Evolutionary conservation across 2,113 vertebrate genomes (phyloP).

Genomic region (Pygoscelis antarcticus): DNA sequence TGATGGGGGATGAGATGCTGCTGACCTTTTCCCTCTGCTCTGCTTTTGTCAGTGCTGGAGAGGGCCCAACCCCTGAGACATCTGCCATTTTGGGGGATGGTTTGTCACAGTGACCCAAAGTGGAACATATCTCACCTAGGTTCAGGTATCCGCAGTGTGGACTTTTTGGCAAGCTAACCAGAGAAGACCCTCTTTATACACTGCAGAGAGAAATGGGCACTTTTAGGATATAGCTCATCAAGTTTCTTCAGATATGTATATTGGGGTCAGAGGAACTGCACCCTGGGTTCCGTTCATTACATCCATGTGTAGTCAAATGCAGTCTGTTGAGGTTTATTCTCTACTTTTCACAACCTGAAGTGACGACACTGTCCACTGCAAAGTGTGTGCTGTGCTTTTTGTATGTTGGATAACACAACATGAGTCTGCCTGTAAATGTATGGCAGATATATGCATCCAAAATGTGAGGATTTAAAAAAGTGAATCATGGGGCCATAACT

Average conservation of each 20-base stretch:
- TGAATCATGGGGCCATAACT: not conserved
- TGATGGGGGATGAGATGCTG: not conserved
- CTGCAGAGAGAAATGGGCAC: not conserved
- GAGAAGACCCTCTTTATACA: not conserved
- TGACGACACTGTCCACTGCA: not conserved
- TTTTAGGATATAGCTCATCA: not conserved
- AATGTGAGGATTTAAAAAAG: conserved; percentile 19
- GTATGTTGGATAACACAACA: not conserved
- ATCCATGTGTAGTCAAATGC: not conserved
- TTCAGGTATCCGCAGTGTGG: not conserved
- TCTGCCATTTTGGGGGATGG: not conserved
- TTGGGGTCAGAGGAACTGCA: not conserved
- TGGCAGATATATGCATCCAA: conserved; percentile 34
- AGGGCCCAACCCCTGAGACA: not conserved
- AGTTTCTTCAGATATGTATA: not conserved
- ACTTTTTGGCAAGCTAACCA: not conserved
- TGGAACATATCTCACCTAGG: not conserved
- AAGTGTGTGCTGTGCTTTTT: not conserved
- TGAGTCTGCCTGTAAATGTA: not conserved
- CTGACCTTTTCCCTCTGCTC: not conserved
- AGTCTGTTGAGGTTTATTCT: not conserved
- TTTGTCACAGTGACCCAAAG: not conserved
- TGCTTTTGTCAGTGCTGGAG: not conserved
- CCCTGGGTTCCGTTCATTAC: not conserved
- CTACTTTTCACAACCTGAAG: not conserved